Base-by-base conservation (phyloP, 1,140 invertebrate species). In the Venturia canescens region DNA sequence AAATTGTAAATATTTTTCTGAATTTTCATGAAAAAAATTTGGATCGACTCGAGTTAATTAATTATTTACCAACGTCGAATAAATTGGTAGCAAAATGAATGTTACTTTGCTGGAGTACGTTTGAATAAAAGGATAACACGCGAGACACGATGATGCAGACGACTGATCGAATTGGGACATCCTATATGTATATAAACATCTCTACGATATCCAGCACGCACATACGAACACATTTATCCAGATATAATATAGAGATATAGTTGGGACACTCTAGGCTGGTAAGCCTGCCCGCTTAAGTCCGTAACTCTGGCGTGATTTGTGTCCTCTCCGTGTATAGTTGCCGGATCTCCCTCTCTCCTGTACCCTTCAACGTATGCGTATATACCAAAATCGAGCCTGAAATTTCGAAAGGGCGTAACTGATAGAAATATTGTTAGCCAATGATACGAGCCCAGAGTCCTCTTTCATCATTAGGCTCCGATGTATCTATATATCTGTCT, bases 221-320 rank as follows among this genome's bases (percentile, higher is more conserved):
- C 53, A 1, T 1, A 57, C 21, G 21, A n/a, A n/a, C n/a, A n/a
- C n/a, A n/a, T n/a, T n/a, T n/a, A n/a, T n/a, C n/a, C n/a, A 57
- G 53, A 57, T 23, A 9, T 57, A 18, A 23, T 66, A 66, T 66
- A 66, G 13, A 66, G 13, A 66, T 18, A 82, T 80, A 77, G 81
- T 82, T 83, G 79, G 82, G 80, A 75, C 81, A 82, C 38, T 1
- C 11, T 81, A 83, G 72, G 82, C 84, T 85, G 85, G 84, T 88
- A 90, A 89, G 86, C 89, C 87, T 88, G 60, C 87, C 86, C 34
- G 71, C 71, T 90, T 89, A 90, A 89, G 86, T 88, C 87, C 85
- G 87, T 88, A 87, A 89, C 87, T 87, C 86, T 85, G 82, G 76
- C 82, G 86, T 89, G 88, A 89, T 89, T 89, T 88, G 87, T 89